phyloP scores from a whole-genome alignment of 2,113 vertebrate species.

The Cyphomyrus plagiostoma region DNA sequence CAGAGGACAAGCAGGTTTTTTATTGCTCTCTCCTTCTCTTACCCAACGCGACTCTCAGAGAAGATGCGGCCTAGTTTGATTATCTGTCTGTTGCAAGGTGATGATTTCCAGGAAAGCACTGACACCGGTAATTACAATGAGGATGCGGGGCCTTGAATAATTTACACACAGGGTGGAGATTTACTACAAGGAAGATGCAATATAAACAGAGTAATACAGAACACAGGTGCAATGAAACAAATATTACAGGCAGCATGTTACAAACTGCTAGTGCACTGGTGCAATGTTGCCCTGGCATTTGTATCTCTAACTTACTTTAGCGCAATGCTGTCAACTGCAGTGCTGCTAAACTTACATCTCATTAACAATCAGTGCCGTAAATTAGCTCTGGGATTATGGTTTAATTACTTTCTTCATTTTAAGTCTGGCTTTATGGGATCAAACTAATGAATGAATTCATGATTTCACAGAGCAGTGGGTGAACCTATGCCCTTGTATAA shows the following conservation, averaged over 20 bases:
- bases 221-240: neutral
- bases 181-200: neutral
- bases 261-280: neutral
- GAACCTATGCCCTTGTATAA: neutral
- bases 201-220: neutral
- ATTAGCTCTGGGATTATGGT: conserved; percentile 6
- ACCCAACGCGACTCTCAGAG: neutral
- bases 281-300: neutral
- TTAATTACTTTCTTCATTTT: conserved; percentile 3
- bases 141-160: neutral
- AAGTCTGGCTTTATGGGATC: neutral
- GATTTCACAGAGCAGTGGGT: neutral
- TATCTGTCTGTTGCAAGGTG: neutral
- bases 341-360: conserved; percentile 4
- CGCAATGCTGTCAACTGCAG: neutral
- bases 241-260: neutral
- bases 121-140: neutral
- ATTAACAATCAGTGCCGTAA: conserved; percentile 6
- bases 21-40: neutral
- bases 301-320: neutral
- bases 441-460: neutral
- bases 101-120: neutral
- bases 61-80: neutral
- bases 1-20: neutral
- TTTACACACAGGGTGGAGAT: neutral